Percentiles rank a stretch among this genome's conserved stretches.
These are phyloP conservation scores for Drosophila bocqueti DNA, from an alignment of 1,140 invertebrate species.

Conservation along the genomic window DNA sequence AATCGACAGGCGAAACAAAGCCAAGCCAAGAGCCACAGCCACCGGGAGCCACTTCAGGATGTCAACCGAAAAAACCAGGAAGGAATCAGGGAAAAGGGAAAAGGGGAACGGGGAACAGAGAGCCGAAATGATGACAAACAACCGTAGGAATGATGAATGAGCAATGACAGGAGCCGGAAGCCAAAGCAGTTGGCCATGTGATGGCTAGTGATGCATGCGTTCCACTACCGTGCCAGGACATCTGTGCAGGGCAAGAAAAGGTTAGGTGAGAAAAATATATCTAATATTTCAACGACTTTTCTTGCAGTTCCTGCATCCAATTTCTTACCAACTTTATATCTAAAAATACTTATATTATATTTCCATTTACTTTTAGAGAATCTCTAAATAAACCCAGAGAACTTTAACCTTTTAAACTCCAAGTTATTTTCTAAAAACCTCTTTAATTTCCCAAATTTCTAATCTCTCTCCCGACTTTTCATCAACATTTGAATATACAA, in stretches of 20 bases:
- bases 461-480: too few species aligned
- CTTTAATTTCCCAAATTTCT: too few species aligned
- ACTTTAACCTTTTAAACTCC: too few species aligned
- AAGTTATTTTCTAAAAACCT: too few species aligned
- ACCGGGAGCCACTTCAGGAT: slow-evolving; percentile 64
- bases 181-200: slow-evolving; percentile 62
- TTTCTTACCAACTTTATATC: too few species aligned
- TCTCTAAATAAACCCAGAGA: too few species aligned
- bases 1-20: slow-evolving; percentile 54
- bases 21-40: slow-evolving; percentile 16
- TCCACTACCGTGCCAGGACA: slow-evolving; percentile 40
- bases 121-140: slow-evolving; percentile 38
- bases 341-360: too few species aligned
- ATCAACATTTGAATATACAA: too few species aligned
- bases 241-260: not conserved
- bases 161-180: slow-evolving; percentile 52
- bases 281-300: too few species aligned
- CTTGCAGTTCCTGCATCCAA: too few species aligned
- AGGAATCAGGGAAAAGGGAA: slow-evolving; percentile 14
- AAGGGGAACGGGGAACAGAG: not conserved
- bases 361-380: too few species aligned
- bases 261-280: too few species aligned
- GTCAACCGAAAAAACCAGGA: slow-evolving; percentile 52
- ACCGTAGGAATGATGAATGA: slow-evolving; percentile 36
- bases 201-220: slow-evolving; percentile 73